Evolutionary conservation across 2,797 vertebrate genomes (phyloP).

Genomic region (Ammospiza maritima): DNA sequence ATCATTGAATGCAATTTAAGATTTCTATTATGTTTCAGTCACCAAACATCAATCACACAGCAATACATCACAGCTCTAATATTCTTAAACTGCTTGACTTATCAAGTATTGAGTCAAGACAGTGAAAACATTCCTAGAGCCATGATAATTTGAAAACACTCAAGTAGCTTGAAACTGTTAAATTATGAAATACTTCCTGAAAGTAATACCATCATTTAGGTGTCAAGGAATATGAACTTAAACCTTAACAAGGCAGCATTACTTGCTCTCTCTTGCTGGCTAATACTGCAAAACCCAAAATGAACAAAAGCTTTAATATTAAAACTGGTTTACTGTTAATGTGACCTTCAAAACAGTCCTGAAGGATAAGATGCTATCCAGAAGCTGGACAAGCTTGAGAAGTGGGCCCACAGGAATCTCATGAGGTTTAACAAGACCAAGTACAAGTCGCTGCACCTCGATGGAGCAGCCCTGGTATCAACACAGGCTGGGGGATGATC

Average conservation of each 20-base stretch:
- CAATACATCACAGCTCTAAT: not conserved
- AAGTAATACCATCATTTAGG: slow-evolving; percentile 26
- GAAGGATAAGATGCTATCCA: not conserved
- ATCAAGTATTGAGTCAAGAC: not conserved
- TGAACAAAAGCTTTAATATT: not conserved
- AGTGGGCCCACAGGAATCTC: not conserved
- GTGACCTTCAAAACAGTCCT: not conserved
- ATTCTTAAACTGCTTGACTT: not conserved
- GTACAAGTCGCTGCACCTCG: not conserved
- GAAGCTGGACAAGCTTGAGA: not conserved
- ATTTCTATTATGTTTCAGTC: not conserved
- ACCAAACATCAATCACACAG: not conserved
- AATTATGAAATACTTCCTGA: slow-evolving; percentile 15
- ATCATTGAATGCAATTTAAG: not conserved
- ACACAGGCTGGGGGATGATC: not conserved
- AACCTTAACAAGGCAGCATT: slow-evolving; percentile 55
- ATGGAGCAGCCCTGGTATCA: not conserved
- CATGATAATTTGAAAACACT: not conserved
- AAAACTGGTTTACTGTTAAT: not conserved
- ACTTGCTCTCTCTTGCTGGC: not conserved
- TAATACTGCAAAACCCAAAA: slow-evolving; percentile 46
- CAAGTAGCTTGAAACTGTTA: slow-evolving; percentile 27
- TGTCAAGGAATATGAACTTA: slow-evolving; percentile 33
- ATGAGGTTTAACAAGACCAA: not conserved
- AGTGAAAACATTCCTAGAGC: not conserved